Percentiles rank a stretch among this genome's conserved stretches.
Evolutionary conservation across 2,113 vertebrate species (phyloP).

Genomic region (Electrona antarctica): DNA sequence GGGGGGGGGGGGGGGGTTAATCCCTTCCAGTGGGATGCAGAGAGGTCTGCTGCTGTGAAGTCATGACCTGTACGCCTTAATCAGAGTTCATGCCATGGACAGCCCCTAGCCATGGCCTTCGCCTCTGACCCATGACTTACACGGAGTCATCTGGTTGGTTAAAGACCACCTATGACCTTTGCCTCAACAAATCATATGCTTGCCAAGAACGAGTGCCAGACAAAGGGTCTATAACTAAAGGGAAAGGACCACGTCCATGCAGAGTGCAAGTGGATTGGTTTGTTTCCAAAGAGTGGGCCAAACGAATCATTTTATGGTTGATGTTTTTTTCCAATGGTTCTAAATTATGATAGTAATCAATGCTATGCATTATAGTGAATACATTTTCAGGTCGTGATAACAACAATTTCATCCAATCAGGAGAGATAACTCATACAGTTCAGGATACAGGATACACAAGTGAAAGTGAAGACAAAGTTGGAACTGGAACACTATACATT

Average conservation of each 20-base stretch:
- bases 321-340: too few species aligned
- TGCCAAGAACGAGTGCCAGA: slow-evolving; percentile 15
- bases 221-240: background rate
- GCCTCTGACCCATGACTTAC: slow-evolving; percentile 50
- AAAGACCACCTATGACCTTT: slow-evolving; percentile 34
- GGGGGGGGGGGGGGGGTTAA: slow-evolving; percentile 39
- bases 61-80: slow-evolving; percentile 31
- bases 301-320: background rate
- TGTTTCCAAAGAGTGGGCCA: background rate
- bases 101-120: slow-evolving; percentile 48
- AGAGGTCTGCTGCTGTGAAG: slow-evolving; percentile 42
- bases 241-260: background rate
- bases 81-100: slow-evolving; percentile 22
- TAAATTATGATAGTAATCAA: too few species aligned
- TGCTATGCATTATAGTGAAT: too few species aligned
- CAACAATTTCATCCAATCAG: too few species aligned
- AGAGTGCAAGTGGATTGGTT: background rate
- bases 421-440: too few species aligned
- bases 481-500: too few species aligned
- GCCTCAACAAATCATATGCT: slow-evolving; percentile 11
- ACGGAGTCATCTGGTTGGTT: slow-evolving; percentile 47
- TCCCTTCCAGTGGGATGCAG: slow-evolving; percentile 29
- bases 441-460: too few species aligned
- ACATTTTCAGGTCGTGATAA: too few species aligned
- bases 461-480: too few species aligned